Conservation (phyloP, 2,113 vertebrate species). For the Scopus umbretta region DNA sequence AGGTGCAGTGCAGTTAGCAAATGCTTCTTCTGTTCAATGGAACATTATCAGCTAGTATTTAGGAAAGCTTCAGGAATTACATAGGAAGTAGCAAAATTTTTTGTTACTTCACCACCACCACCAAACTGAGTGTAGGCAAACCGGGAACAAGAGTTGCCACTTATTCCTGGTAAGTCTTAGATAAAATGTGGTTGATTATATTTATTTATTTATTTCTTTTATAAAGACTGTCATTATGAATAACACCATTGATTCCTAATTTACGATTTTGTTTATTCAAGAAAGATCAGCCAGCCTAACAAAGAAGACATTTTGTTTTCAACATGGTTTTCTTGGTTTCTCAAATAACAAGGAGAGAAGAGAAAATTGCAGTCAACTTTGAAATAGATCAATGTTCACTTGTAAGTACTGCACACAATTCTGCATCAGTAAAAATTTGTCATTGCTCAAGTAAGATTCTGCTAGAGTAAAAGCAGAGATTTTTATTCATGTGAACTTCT, state of each 20-base stretch:
- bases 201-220: neutral
- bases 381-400: neutral
- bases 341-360: neutral
- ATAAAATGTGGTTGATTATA: neutral
- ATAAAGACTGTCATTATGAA: neutral
- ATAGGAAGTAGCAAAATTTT: neutral
- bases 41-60: neutral
- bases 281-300: neutral
- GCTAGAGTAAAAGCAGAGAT: neutral
- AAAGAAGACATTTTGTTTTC: neutral
- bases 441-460: neutral
- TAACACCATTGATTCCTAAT: neutral
- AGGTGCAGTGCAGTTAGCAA: neutral
- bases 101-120: neutral
- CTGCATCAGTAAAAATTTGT: neutral
- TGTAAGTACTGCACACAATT: neutral
- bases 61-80: neutral
- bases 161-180: neutral
- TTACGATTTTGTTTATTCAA: neutral
- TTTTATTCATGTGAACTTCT: slow-evolving; percentile 13
- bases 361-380: neutral
- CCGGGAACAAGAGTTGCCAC: neutral
- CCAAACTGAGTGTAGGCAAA: neutral
- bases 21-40: neutral
- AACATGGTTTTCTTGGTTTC: neutral